A percentile compares a stretch with the other conserved stretches of the same genome.
Conservation (phyloP, 1,140 invertebrate species). For the Hyles euphorbiae region DNA sequence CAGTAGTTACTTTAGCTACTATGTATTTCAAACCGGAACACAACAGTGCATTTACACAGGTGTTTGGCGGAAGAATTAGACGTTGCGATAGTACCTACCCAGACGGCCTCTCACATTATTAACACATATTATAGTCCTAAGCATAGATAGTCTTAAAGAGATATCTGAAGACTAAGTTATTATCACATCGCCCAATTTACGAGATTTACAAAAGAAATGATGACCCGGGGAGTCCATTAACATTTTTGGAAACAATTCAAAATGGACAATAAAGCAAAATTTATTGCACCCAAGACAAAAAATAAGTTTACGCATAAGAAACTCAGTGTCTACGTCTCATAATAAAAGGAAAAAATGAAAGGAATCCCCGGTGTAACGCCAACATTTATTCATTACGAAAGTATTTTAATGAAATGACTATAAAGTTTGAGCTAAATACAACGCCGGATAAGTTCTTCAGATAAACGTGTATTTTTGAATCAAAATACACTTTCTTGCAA, state of each 20-base stretch:
- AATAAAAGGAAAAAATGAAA: conserved; percentile 55
- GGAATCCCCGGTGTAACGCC: conserved; percentile 52
- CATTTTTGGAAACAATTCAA: conserved; percentile 49
- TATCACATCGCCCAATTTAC: conserved; percentile 23
- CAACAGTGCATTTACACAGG: too few species aligned
- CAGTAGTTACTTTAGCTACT: too few species aligned
- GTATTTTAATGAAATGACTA: conserved; percentile 59
- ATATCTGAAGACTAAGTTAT: conserved; percentile 6
- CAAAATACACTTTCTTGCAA: too few species aligned
- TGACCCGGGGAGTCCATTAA: conserved; percentile 37
- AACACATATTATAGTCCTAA: too few species aligned
- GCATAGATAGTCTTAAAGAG: not conserved
- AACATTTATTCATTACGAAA: conserved; percentile 65
- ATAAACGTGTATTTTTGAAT: not conserved
- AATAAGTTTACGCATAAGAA: conserved; percentile 49
- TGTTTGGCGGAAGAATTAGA: too few species aligned
- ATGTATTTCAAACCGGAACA: too few species aligned
- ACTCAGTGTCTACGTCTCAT: conserved; percentile 45
- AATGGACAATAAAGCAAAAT: conserved; percentile 48
- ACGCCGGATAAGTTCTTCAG: not conserved
- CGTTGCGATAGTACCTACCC: too few species aligned
- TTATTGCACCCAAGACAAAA: conserved; percentile 54
- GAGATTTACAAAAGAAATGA: conserved; percentile 26
- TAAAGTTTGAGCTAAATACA: conserved; percentile 1
- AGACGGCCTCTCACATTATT: too few species aligned